These are phyloP conservation scores for Danio choprae DNA, from an alignment of 2,797 vertebrate genomes.

Conservation along the genomic window DNA sequence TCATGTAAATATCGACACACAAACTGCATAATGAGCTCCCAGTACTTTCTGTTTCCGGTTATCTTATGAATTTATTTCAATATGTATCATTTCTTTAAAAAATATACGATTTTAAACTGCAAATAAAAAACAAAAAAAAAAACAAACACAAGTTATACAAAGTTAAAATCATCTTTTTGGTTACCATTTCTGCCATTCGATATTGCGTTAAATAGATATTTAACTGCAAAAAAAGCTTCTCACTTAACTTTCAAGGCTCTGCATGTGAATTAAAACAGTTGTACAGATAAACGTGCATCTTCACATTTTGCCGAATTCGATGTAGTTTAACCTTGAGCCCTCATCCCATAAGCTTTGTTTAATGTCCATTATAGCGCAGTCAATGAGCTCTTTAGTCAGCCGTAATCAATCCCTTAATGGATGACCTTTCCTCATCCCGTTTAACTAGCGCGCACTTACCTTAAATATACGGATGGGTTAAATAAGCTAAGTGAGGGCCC, in stretches of 20 bases:
- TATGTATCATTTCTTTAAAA: too few species aligned
- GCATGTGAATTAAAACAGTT: background rate
- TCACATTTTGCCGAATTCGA: background rate
- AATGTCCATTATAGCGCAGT: conserved; percentile 34
- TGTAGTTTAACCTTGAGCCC: conserved; percentile 23
- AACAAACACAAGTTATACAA: too few species aligned
- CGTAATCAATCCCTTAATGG: conserved; percentile 31
- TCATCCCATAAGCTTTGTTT: conserved; percentile 32
- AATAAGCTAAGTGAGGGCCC: conserved; percentile 24
- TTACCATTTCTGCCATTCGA: too few species aligned
- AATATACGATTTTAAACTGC: too few species aligned
- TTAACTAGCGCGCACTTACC: conserved; percentile 14
- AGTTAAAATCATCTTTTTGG: too few species aligned
- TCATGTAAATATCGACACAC: too few species aligned
- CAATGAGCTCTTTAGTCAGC: conserved; percentile 33
- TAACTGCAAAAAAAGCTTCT: background rate
- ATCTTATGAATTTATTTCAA: too few species aligned
- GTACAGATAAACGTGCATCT: background rate
- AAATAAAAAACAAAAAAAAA: too few species aligned
- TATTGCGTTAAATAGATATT: too few species aligned
- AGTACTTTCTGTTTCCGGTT: too few species aligned
- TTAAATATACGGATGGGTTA: conserved; percentile 36
- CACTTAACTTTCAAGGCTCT: background rate
- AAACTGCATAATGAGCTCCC: too few species aligned
- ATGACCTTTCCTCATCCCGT: conserved; percentile 44